Conservation (phyloP, 2,888 invertebrate genomes). For the Oligia strigilis region DNA sequence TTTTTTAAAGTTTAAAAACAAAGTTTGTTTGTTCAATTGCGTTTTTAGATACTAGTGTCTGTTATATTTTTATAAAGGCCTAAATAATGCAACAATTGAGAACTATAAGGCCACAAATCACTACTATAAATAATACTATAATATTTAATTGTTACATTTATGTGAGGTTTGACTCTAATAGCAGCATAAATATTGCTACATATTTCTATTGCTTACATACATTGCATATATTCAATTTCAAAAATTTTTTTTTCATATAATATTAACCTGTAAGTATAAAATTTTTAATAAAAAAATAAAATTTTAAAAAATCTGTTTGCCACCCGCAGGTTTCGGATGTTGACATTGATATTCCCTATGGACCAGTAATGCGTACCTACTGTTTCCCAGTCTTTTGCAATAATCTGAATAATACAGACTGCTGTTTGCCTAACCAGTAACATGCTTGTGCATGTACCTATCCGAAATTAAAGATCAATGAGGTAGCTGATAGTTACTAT, state of each 20-base stretch:
- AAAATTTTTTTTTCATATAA: too few relatives aligned
- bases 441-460: not conserved
- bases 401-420: not conserved
- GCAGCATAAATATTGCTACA: not conserved
- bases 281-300: not conserved
- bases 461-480: not conserved
- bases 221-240: not conserved
- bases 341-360: not conserved
- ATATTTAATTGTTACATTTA: slow-evolving; percentile 43
- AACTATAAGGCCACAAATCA: slow-evolving; percentile 59
- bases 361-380: not conserved
- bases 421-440: not conserved
- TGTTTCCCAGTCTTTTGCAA: not conserved
- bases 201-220: not conserved
- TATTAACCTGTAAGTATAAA: not conserved
- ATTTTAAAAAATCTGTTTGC: not conserved
- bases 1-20: slow-evolving; percentile 33
- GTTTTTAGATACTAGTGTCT: slow-evolving; percentile 48
- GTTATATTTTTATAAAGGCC: slow-evolving; percentile 59
- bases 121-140: slow-evolving; percentile 35
- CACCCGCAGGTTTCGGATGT: not conserved
- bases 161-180: slow-evolving; percentile 38
- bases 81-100: slow-evolving; percentile 46
- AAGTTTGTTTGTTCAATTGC: slow-evolving; percentile 53
- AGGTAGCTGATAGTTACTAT: not conserved